Evolutionary conservation across 2,113 vertebrate genomes (phyloP).

Genomic region (Echinops telfairi): DNA sequence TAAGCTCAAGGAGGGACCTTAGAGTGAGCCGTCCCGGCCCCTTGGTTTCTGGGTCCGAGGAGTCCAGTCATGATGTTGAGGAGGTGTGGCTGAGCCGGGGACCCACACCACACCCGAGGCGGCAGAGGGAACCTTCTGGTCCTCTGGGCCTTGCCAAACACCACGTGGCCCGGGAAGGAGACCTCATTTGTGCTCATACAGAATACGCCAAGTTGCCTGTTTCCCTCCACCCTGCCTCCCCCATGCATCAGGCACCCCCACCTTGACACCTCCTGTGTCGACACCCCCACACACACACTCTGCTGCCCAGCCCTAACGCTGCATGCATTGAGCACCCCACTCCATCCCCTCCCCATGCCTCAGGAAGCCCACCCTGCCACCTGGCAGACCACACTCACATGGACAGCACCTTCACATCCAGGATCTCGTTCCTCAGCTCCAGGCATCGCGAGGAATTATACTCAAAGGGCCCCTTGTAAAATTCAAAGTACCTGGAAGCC

Average conservation of each 20-base stretch:
- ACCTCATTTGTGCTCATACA: neutral
- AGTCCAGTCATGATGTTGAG: neutral
- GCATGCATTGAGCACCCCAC: neutral
- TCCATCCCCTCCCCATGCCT: fast-evolving
- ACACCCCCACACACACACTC: neutral
- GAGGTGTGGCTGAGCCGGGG: neutral
- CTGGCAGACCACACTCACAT: constrained; percentile 93
- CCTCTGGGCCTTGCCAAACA: neutral
- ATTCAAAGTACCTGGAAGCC: constrained; percentile 94
- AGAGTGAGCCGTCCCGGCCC: neutral
- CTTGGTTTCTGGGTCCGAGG: neutral
- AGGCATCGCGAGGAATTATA: constrained; percentile 97
- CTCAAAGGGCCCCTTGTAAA: constrained; percentile 93
- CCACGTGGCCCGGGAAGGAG: neutral
- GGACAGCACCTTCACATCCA: constrained; percentile 96
- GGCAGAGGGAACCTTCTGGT: neutral
- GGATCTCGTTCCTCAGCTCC: constrained; percentile 96
- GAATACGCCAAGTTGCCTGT: neutral
- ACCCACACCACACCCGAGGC: neutral
- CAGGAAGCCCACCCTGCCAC: fast-evolving
- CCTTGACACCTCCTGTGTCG: neutral
- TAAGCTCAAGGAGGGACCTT: neutral
- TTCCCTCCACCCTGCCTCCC: neutral
- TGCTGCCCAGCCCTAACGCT: fast-evolving
- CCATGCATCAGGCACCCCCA: neutral